Base-by-base conservation (phyloP, 2,888 invertebrate species). In the Andrena trimmerana region DNA sequence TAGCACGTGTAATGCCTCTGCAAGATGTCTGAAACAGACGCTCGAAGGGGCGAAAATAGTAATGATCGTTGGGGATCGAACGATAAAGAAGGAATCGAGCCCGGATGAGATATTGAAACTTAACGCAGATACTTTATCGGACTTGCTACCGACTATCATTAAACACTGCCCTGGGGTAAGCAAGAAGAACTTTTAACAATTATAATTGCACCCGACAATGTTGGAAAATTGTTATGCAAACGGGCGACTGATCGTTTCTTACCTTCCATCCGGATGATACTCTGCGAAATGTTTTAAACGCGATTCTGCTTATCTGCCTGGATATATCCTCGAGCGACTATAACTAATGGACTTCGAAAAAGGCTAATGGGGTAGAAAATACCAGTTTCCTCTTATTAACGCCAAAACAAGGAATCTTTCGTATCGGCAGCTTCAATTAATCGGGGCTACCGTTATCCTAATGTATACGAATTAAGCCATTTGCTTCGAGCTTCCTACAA, bases 51-150 rank as follows among this genome's bases (percentile, higher is more conserved):
- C 96, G 2, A 95, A 97, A 87, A 94, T 97, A 52, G 96, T 97
- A 3, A 94, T 97, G 66, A 95, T 96, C 60, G 95, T 96, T 0
- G 96, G 96, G 20, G 97, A 96, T 77, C 94, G 95, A 27, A 94
- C 42, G 96, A 96, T 68, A 96, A 96, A 85, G 94, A 95, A 94
- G 94, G 95, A 2, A 93, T 96, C 87, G 95, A 96, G 85, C 2
- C n/a, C 57, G 7, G 10, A 60, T 33, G 67, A 73, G 95, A 96
- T 90, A 94, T 95, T 97, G 90, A 95, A 91, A 33, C 88, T 89
- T 20, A 96, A 96, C 87, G 94, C 94, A 0, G 87, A 92, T 13
- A 94, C 94, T 0, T 52, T 93, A n/a, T 80, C 88, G 50, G 83
- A 90, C 33, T 74, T 89, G 42, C 69, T 92, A 20, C 88, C 90